phyloP scores from a whole-genome alignment of 2,888 invertebrate species.

The Carabus problematicus region DNA sequence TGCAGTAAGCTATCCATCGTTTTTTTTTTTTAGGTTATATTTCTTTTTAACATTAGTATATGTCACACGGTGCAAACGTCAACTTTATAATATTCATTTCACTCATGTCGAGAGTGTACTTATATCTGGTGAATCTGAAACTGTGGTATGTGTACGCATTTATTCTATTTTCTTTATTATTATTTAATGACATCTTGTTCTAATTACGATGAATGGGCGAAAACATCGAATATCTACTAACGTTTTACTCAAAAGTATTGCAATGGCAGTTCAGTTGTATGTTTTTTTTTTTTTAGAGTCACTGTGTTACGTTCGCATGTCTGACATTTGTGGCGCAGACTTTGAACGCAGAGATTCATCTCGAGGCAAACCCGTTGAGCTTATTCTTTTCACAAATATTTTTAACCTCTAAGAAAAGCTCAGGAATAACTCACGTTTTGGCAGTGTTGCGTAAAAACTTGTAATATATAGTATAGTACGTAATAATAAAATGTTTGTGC shows the following conservation, averaged over 20 bases:
- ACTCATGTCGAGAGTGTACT: neutral
- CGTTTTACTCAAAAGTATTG: constrained; percentile 36
- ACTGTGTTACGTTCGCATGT: no score
- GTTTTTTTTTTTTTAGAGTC: neutral
- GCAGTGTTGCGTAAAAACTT: constrained; percentile 8
- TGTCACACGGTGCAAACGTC: constrained; percentile 6
- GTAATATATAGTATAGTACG: neutral
- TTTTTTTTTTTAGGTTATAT: constrained; percentile 12
- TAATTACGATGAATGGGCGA: neutral
- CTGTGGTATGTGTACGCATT: no score
- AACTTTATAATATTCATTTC: neutral
- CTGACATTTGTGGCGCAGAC: neutral
- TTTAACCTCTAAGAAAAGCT: no score
- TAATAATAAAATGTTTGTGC: constrained; percentile 26
- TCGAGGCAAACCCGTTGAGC: constrained; percentile 6
- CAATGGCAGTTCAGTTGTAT: constrained; percentile 31
- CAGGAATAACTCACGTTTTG: constrained; percentile 13
- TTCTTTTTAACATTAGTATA: neutral
- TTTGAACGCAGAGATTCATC: neutral
- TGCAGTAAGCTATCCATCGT: constrained; percentile 31
- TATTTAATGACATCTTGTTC: neutral
- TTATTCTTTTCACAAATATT: neutral
- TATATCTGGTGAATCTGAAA: neutral
- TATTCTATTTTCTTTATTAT: neutral
- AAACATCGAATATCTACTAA: constrained; percentile 18